Evolutionary conservation across 2,113 vertebrate species (phyloP), one percentile per base, ranked within the genome.

Genomic region (Okapia johnstoni): DNA sequence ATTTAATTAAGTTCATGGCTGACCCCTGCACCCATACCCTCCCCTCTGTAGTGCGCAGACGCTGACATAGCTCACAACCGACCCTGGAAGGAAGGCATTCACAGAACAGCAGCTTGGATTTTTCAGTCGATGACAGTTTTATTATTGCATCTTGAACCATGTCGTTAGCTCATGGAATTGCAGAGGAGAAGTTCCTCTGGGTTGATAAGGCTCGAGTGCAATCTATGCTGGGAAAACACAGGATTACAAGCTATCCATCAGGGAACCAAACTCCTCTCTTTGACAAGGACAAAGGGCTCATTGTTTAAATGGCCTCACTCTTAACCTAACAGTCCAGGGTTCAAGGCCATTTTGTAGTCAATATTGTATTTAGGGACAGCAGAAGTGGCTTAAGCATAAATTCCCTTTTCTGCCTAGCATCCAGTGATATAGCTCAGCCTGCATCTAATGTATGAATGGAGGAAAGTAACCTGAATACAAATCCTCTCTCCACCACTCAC

Each of bases 1-100:
- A 97, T 73, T 98, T 97, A 96, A 97, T 98, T 96, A 95, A 93
- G 96, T 50, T 52, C 30, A 60, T 36, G 7, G 55, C 43, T 54
- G 54, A 95, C 80, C 40, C 91, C 83, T 0, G 0, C 76, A 25
- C 48, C 58, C 81, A 58, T 12, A 8, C 55, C 3, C 2, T 60
- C 70, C 26, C 19, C 19, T 14, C 25, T 2, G 2, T 48, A 79
- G 30, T 11, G 6, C 36, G 0, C 15, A 25, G 80, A 43, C 17
- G 33, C 66, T 36, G 90, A 54, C 63, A 8, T 15, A n/a, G 63
- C 86, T 73, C 6, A 57, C 50, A 88, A 76, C 76, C 58, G 80
- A 85, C 25, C 1, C 79, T 2, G 8, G 43, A 70, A 93, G 33
- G 43, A 70, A 96, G n/a, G 50, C 85, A 33, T 28, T 54, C 77